Conservation (phyloP, 2,797 vertebrate genomes). For the Anabacerthia variegaticeps region DNA sequence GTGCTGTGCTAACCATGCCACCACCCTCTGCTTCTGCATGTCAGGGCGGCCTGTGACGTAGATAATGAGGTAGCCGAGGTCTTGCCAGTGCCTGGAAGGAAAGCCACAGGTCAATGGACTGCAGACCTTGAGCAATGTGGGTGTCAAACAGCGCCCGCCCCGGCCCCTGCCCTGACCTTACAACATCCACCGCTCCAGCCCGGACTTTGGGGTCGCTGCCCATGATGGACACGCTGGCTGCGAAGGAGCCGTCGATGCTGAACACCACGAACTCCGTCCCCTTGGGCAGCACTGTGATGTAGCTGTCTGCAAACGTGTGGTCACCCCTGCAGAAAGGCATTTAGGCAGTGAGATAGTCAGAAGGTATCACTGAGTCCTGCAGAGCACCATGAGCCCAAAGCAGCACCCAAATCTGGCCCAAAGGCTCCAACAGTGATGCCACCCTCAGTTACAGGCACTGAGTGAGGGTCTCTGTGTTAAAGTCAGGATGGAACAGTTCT, state of each 20-base stretch:
- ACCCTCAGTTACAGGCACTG: not conserved
- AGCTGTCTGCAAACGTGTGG: slow-evolving; percentile 96
- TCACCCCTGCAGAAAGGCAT: slow-evolving; percentile 85
- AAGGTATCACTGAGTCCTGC: not conserved
- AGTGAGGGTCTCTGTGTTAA: not conserved
- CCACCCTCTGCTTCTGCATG: slow-evolving; percentile 99
- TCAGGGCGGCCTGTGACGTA: slow-evolving; percentile 97
- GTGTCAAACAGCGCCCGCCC: fast-evolving
- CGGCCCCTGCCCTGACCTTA: slow-evolving; percentile 81
- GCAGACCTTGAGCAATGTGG: not conserved
- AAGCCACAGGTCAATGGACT: not conserved
- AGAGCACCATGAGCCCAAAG: not conserved
- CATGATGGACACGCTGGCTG: slow-evolving; percentile 99
- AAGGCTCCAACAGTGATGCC: not conserved
- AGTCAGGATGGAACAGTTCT: not conserved
- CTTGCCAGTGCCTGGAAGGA: slow-evolving; percentile 93
- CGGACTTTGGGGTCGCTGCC: slow-evolving; percentile 98
- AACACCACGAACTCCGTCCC: slow-evolving; percentile 97
- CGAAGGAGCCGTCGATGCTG: slow-evolving; percentile 98
- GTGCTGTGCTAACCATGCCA: slow-evolving; percentile 98
- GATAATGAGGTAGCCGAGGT: slow-evolving; percentile 97
- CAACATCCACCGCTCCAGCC: slow-evolving; percentile 95
- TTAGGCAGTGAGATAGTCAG: not conserved
- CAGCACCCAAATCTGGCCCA: not conserved
- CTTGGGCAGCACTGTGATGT: slow-evolving; percentile 91